Evolutionary conservation across 2,797 vertebrate genomes (phyloP), one percentile per base, ranked within the genome.

Genomic region (Falco concolor): DNA sequence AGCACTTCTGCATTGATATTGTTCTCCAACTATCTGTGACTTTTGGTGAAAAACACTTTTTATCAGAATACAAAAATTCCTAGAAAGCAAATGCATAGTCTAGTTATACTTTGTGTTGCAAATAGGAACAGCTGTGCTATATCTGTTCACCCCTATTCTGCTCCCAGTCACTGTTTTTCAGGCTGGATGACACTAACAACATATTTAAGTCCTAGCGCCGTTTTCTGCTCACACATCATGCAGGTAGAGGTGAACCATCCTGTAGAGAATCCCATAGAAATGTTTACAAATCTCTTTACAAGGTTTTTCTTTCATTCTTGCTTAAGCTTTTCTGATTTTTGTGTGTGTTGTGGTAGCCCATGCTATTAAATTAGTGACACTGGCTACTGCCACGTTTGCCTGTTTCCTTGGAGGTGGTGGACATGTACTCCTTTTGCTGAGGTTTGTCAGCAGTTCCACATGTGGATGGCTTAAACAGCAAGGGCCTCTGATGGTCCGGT

Each of bases 331-430:
- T 13, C 40, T n/a, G 30, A 14, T 42, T n/a, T 42, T 44, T 6
- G 12, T 9, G 23, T 14, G 3, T 1, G 0, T 34, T 17, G 36
- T 10, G 36, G 36, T 36, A 12, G 15, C 18, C n/a, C 1, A 0
- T 0, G 28, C 60, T 28, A n/a, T 38, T 32, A 16, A 36, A 34
- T 1, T 12, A 0, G 0, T 34, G 60, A 10, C 4, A 4, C 15
- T 15, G 80, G 12, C 73, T 49, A 20, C 22, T 24, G 54, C 15
- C 13, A 2, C 3, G 8, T 8, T 42, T 44, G 6, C n/a, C 13
- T 2, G 1, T 69, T 74, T 23, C 13, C 22, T 32, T 23, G n/a
- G 25, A 22, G 18, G n/a, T 13, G 23, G 42, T 44, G 42, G 49
- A 6, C 8, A 0, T 5, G 8, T 9, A 6, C 14, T 22, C 11